Conservation (phyloP, 1,140 invertebrate species). For the Babylonia areolata region DNA sequence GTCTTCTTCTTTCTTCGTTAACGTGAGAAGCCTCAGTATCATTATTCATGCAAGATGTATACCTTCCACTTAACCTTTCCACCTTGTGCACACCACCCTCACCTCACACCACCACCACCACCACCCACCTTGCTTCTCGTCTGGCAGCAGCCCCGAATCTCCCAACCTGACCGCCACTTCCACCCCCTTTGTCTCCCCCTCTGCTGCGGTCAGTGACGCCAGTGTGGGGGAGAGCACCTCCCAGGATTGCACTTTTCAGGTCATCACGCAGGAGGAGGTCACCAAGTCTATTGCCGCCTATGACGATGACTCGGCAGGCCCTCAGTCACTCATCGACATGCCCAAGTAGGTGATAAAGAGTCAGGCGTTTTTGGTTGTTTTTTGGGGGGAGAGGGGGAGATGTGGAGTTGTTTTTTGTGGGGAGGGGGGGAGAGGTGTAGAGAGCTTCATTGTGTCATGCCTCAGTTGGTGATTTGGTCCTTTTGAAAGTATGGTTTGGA, state of each 20-base stretch:
- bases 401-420: no score
- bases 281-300: slow-evolving; percentile 58
- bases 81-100: no score
- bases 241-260: slow-evolving; percentile 65
- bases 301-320: slow-evolving; percentile 31
- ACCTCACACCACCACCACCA: no score
- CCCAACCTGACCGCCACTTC: slow-evolving; percentile 1
- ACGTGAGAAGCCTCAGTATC: no score
- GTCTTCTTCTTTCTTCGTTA: no score
- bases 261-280: slow-evolving; percentile 73
- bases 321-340: slow-evolving; percentile 31
- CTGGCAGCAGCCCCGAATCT: not conserved
- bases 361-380: no score
- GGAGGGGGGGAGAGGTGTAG: no score
- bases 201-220: not conserved
- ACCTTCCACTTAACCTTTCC: slow-evolving; percentile 9
- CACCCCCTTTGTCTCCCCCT: not conserved
- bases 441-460: no score
- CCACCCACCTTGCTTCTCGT: not conserved
- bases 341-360: slow-evolving; percentile 56
- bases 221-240: slow-evolving; percentile 42
- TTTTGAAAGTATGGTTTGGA: not conserved
- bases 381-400: no score
- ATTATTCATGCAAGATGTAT: no score
- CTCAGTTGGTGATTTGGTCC: no score